Evolutionary conservation across 2,797 vertebrate species (phyloP).

Genomic region (Trematomus bernacchii): DNA sequence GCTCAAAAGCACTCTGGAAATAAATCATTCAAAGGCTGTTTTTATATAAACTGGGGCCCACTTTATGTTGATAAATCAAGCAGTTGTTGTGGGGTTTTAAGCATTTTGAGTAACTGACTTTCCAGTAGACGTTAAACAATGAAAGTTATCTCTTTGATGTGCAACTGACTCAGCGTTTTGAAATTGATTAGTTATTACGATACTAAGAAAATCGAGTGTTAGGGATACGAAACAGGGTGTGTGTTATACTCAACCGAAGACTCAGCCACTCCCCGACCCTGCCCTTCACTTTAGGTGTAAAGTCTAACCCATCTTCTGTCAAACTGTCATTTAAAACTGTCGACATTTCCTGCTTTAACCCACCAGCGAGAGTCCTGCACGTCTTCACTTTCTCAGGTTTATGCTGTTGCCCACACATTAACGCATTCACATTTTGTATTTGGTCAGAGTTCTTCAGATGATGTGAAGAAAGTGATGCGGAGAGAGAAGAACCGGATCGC

Average conservation of each 20-base stretch:
- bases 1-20: neutral
- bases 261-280: constrained; percentile 69
- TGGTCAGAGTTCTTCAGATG: constrained; percentile 92
- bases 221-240: constrained; percentile 78
- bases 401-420: neutral
- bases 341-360: constrained; percentile 7
- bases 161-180: constrained; percentile 65
- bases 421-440: constrained; percentile 18
- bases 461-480: constrained; percentile 94
- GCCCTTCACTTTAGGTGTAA: constrained; percentile 44
- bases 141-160: constrained; percentile 44
- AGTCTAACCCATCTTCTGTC: constrained; percentile 16
- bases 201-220: constrained; percentile 66
- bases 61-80: neutral
- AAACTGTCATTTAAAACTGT: constrained; percentile 44
- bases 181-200: constrained; percentile 74
- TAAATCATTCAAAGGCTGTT: neutral
- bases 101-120: neutral
- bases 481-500: constrained; percentile 98
- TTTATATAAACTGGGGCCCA: neutral
- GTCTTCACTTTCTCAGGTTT: neutral
- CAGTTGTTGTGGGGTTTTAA: constrained; percentile 6
- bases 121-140: constrained; percentile 26
- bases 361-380: neutral
- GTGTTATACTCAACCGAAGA: constrained; percentile 59